phyloP scores from a whole-genome alignment of 92 coral and sea anemone genomes.

The Muricea muricata region DNA sequence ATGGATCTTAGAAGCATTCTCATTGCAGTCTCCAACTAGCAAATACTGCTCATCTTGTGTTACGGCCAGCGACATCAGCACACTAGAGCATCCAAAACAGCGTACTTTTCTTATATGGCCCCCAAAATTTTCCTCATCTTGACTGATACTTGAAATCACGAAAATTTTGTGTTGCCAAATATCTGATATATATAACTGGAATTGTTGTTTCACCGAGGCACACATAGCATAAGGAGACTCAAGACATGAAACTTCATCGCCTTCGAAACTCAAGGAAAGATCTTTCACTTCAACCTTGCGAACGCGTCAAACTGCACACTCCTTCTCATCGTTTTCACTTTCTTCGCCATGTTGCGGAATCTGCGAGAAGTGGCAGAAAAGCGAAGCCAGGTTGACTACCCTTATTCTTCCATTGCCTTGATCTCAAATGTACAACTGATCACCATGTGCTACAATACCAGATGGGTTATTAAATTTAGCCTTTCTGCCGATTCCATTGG shows the following conservation, averaged over 20 bases:
- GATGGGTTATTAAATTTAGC: conserved; percentile 61
- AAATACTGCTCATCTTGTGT: conserved; percentile 49
- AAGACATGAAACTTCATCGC: conserved; percentile 41
- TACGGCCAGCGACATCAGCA: conserved; percentile 45
- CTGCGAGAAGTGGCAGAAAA: conserved; percentile 62
- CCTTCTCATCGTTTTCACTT: conserved; percentile 50
- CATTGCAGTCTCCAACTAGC: conserved; percentile 55
- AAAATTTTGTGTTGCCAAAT: conserved; percentile 39
- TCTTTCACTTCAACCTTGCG: conserved; percentile 45
- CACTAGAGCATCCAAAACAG: conserved; percentile 45
- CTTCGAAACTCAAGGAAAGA: conserved; percentile 51
- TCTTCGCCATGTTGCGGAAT: conserved; percentile 34
- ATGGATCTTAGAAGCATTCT: conserved; percentile 30
- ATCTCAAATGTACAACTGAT: conserved; percentile 56
- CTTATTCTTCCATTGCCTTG: conserved; percentile 60
- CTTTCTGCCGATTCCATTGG: conserved; percentile 59
- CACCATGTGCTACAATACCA: conserved; percentile 36
- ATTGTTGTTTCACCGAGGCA: conserved; percentile 37
- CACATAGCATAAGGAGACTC: conserved; percentile 49
- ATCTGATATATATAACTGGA: conserved; percentile 48
- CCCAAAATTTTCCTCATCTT: conserved; percentile 19
- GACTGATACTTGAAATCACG: not conserved
- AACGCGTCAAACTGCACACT: conserved; percentile 52
- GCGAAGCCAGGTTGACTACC: conserved; percentile 40
- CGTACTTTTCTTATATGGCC: conserved; percentile 16